Base-by-base conservation (phyloP, 2,888 invertebrate species). In the Nemapogon koenigi region DNA sequence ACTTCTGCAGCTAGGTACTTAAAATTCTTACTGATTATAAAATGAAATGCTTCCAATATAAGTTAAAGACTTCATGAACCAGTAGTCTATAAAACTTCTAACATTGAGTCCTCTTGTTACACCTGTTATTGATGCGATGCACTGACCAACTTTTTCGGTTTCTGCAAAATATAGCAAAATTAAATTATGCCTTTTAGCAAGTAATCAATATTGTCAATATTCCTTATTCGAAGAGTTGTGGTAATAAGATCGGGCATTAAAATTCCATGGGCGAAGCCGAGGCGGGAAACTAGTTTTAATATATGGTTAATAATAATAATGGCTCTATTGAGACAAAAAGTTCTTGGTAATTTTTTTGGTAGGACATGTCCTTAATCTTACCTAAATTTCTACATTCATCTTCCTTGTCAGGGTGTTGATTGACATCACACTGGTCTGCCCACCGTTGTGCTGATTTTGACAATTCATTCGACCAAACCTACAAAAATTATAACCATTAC, bases 331-430 rank as follows among this genome's bases (percentile, higher is more conserved):
- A n/a, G n/a, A n/a, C n/a, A n/a, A n/a, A n/a, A n/a, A n/a, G n/a
- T n/a, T n/a, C n/a, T n/a, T n/a, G n/a, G n/a, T n/a, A n/a, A n/a
- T n/a, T n/a, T n/a, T n/a, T n/a, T n/a, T n/a, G n/a, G n/a, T n/a
- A n/a, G n/a, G n/a, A n/a, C n/a, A n/a, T n/a, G n/a, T n/a, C n/a
- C n/a, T 10, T 22, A 22, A 22, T n/a, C 7, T 52, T 53, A 69
- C 76, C 64, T 39, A 67, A 50, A 49, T 73, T 58, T 41, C 75
- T 55, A 40, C 76, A 78, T 14, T 56, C 44, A 40, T 78, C 76
- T 45, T 62, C 53, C 46, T 42, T 57, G 35, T 70, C 66, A 2
- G 67, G 69, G 2, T 47, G 52, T 2, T 57, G 38, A 14, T 46
- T 48, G 7, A 50, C 50, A 42, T 69, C 60, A 39, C 75, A 76